phyloP scores from a whole-genome alignment of 2,113 vertebrate species.

The Gobius niger region DNA sequence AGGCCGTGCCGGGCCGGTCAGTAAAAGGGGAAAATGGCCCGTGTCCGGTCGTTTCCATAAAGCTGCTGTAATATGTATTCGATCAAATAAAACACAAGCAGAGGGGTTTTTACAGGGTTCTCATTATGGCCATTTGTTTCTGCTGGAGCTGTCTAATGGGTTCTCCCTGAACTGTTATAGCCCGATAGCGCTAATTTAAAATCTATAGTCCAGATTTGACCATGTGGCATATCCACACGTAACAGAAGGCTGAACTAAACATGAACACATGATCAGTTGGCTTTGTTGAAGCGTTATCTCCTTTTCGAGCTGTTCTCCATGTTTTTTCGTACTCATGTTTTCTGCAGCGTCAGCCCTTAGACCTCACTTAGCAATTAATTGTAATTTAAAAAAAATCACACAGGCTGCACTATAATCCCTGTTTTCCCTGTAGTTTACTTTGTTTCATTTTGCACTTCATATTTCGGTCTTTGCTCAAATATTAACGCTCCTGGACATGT shows the following conservation, averaged over 20 bases:
- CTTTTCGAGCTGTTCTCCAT: neutral
- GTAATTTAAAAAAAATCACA: neutral
- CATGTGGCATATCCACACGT: neutral
- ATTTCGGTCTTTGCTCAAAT: too few relatives aligned
- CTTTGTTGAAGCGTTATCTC: too few relatives aligned
- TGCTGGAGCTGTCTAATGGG: constrained; percentile 15
- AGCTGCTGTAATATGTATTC: constrained; percentile 52
- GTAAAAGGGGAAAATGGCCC: constrained; percentile 47
- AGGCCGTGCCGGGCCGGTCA: constrained; percentile 30
- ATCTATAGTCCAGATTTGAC: neutral
- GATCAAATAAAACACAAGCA: constrained; percentile 57
- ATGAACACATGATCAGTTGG: neutral
- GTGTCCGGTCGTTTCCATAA: constrained; percentile 49
- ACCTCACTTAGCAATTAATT: neutral
- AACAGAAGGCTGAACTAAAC: constrained; percentile 22
- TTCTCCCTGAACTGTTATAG: constrained; percentile 12
- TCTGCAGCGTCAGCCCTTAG: neutral
- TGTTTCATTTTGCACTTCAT: too few relatives aligned
- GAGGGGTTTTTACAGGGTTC: constrained; percentile 32
- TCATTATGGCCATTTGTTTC: constrained; percentile 45
- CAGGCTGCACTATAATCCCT: too few relatives aligned
- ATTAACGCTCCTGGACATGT: too few relatives aligned
- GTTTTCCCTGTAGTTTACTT: too few relatives aligned
- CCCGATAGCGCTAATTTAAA: constrained; percentile 35
- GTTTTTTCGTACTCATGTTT: neutral